Evolutionary conservation across 2,888 invertebrate genomes (phyloP).

Genomic region (Gerris lacustris): DNA sequence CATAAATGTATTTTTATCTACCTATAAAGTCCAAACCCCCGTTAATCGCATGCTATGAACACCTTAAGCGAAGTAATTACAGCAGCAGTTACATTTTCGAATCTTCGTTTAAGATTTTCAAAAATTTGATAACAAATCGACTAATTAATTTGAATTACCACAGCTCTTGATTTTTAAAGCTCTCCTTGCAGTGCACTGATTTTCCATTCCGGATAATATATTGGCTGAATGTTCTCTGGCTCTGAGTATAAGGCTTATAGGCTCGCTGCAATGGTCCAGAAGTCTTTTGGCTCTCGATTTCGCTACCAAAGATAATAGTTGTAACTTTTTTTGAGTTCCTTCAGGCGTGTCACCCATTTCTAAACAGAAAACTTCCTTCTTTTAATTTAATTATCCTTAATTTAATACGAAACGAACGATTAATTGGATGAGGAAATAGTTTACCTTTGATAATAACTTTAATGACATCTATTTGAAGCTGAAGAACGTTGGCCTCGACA

Average conservation of each 20-base stretch:
- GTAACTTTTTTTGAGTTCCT: conserved; percentile 56
- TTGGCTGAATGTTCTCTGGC: conserved; percentile 71
- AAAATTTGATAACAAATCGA: too few species aligned
- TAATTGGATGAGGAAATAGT: conserved; percentile 21
- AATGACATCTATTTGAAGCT: conserved; percentile 75
- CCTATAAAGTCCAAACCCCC: too few species aligned
- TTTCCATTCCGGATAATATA: conserved; percentile 59
- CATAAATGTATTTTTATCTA: too few species aligned
- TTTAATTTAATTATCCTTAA: not conserved
- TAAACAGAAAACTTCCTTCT: conserved; percentile 5
- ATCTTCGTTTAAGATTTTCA: too few species aligned
- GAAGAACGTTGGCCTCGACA: conserved; percentile 66
- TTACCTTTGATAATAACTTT: conserved; percentile 68
- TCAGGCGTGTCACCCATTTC: conserved; percentile 42
- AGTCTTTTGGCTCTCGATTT: conserved; percentile 64
- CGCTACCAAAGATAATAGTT: conserved; percentile 59
- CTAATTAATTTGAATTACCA: not conserved
- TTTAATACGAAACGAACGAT: not conserved
- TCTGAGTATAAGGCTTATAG: conserved; percentile 60
- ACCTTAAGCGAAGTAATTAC: too few species aligned
- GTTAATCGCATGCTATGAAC: too few species aligned
- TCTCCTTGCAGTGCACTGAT: conserved; percentile 30
- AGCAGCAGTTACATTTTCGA: too few species aligned
- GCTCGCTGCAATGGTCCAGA: conserved; percentile 64
- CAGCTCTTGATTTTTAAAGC: conserved; percentile 31